phyloP scores from a whole-genome alignment of 2,113 vertebrate genomes.

The Edolisoma coerulescens region DNA sequence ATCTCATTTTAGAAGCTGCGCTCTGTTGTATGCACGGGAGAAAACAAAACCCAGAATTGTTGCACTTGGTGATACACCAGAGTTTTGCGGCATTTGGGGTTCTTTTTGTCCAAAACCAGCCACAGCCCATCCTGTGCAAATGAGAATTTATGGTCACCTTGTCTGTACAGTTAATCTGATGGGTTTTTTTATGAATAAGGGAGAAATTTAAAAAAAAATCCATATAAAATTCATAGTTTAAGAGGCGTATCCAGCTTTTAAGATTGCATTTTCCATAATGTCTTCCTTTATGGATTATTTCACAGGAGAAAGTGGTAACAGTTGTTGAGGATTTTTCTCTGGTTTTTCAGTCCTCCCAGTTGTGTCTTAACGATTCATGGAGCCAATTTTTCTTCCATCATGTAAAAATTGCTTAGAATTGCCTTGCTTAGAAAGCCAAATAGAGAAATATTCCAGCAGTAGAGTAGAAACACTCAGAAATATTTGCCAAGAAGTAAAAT shows the following conservation, averaged over 20 bases:
- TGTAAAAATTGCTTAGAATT: neutral
- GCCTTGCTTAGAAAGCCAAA: neutral
- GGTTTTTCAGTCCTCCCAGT: neutral
- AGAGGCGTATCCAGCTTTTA: neutral
- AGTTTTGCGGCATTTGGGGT: neutral
- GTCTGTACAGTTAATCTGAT: neutral
- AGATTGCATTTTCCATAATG: neutral
- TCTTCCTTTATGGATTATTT: neutral
- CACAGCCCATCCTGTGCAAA: neutral
- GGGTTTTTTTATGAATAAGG: neutral
- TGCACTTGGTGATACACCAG: fast-evolving
- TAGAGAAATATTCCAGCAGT: neutral
- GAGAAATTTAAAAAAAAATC: neutral
- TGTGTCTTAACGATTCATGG: neutral
- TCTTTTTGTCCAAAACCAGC: neutral
- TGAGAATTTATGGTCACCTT: neutral
- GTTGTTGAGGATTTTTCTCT: neutral
- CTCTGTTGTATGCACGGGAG: fast-evolving
- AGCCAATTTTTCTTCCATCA: neutral
- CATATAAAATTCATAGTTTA: neutral
- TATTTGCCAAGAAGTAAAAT: neutral
- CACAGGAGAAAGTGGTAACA: neutral
- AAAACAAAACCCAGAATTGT: neutral
- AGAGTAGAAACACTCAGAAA: neutral
- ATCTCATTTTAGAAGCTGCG: neutral